Percentiles rank a stretch among this genome's conserved stretches.
These are phyloP conservation scores for Phortica magna DNA, from an alignment of 2,888 invertebrate species.

Conservation along the genomic window DNA sequence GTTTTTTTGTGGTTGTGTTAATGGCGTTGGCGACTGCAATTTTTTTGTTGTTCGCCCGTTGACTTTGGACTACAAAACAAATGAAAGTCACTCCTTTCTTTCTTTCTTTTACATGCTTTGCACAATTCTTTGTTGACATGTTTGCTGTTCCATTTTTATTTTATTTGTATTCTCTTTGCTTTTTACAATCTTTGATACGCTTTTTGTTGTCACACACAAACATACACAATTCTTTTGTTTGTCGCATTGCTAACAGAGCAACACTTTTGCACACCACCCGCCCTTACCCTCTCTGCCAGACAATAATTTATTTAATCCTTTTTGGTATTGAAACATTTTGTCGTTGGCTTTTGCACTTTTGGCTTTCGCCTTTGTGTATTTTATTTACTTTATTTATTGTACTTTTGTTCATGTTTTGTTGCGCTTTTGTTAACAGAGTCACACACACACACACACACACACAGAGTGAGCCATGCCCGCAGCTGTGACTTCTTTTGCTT, in stretches of 20 bases:
- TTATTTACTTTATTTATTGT: constrained; percentile 59
- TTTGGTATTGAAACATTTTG: no score
- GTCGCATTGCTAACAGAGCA: background rate
- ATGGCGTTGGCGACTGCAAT: background rate
- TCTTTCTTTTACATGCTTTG: constrained; percentile 41
- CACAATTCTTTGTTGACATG: background rate
- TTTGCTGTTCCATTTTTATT: background rate
- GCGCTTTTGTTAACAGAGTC: constrained; percentile 33
- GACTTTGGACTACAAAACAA: constrained; percentile 8
- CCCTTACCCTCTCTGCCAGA: background rate
- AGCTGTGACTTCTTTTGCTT: constrained; percentile 34
- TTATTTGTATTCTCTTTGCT: constrained; percentile 38
- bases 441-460: no score
- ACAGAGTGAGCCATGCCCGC: no score
- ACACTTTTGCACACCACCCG: background rate
- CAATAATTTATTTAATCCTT: no score
- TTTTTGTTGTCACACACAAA: background rate
- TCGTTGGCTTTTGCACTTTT: constrained; percentile 12
- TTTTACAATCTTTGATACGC: background rate
- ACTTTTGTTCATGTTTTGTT: constrained; percentile 46
- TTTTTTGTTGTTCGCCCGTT: constrained; percentile 15
- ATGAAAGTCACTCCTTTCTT: constrained; percentile 29
- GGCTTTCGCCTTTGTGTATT: constrained; percentile 43
- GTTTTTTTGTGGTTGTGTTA: constrained; percentile 41
- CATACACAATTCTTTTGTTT: no score